Evolutionary conservation across 92 coral and sea anemone genomes (phyloP).

Genomic region (Desmophyllum pertusum): DNA sequence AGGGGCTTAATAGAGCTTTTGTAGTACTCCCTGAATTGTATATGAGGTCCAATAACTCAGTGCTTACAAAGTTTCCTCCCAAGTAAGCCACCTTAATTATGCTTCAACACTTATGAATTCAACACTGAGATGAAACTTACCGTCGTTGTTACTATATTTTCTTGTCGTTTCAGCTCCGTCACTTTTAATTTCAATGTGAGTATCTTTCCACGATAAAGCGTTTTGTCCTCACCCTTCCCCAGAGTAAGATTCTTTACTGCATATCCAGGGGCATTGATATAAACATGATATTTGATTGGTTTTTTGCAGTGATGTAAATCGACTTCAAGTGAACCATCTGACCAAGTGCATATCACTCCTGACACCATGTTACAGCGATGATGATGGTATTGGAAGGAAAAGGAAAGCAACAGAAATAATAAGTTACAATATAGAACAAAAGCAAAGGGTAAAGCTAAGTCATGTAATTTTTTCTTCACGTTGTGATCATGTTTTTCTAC

Average conservation of each 20-base stretch:
- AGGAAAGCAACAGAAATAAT: neutral
- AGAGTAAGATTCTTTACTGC: neutral
- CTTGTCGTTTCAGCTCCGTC: neutral
- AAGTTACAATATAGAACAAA: too few relatives aligned
- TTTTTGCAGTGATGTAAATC: constrained; percentile 17
- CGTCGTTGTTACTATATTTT: constrained; percentile 14
- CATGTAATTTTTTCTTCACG: too few relatives aligned
- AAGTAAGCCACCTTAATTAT: neutral
- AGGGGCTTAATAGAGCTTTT: too few relatives aligned
- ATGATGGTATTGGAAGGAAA: neutral
- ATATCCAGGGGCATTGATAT: neutral
- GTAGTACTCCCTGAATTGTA: too few relatives aligned
- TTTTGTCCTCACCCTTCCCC: neutral
- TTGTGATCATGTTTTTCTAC: too few relatives aligned
- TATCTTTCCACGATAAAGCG: neutral
- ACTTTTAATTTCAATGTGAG: neutral
- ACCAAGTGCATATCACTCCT: constrained; percentile 30
- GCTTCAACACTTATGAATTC: too few relatives aligned
- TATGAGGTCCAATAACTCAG: too few relatives aligned
- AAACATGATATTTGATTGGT: constrained; percentile 20
- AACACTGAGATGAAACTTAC: constrained; percentile 24
- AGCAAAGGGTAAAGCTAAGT: too few relatives aligned
- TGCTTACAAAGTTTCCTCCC: too few relatives aligned
- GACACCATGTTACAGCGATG: too few relatives aligned
- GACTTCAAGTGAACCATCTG: constrained; percentile 14